Percentiles rank a stretch among this genome's conserved stretches.
phyloP scores from a whole-genome alignment of 2,797 vertebrate genomes.

The Lithobates sylvaticus region DNA sequence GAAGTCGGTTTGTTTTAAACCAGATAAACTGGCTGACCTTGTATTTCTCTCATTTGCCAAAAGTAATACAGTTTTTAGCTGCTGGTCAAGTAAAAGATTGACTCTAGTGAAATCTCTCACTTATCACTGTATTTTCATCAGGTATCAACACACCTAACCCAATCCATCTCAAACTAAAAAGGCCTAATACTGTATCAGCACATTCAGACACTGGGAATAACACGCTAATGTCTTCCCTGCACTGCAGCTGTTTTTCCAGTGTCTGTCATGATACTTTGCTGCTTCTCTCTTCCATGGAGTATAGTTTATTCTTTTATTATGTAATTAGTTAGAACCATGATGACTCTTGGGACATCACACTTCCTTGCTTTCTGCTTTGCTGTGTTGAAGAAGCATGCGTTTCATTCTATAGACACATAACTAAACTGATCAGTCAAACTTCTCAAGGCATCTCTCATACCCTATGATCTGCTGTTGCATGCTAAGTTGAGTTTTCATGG shows the following conservation, averaged over 20 bases:
- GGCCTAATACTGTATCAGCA: constrained; percentile 80
- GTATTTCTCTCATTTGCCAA: too few relatives aligned
- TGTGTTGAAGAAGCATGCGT: constrained; percentile 89
- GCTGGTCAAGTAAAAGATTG: constrained; percentile 77
- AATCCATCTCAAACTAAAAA: constrained; percentile 82
- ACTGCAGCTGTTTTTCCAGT: constrained; percentile 75
- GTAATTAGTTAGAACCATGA: constrained; percentile 73
- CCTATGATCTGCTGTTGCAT: constrained; percentile 81
- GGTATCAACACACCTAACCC: constrained; percentile 76
- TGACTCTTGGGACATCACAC: constrained; percentile 75
- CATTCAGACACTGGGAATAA: constrained; percentile 80
- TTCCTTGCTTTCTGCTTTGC: constrained; percentile 74
- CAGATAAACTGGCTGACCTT: not conserved
- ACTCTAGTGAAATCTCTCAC: constrained; percentile 78
- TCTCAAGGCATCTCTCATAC: constrained; percentile 87
- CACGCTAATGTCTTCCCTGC: not conserved
- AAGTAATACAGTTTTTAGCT: constrained; percentile 72
- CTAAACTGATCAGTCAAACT: constrained; percentile 75
- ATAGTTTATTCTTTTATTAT: constrained; percentile 68
- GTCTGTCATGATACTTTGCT: constrained; percentile 81
- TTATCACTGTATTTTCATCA: constrained; percentile 86
- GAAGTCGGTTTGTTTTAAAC: not conserved
- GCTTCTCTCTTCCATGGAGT: constrained; percentile 78
- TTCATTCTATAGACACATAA: constrained; percentile 83
- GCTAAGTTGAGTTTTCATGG: constrained; percentile 80